Evolutionary conservation across 2,797 vertebrate species (phyloP).

Genomic region (Liasis olivaceus): DNA sequence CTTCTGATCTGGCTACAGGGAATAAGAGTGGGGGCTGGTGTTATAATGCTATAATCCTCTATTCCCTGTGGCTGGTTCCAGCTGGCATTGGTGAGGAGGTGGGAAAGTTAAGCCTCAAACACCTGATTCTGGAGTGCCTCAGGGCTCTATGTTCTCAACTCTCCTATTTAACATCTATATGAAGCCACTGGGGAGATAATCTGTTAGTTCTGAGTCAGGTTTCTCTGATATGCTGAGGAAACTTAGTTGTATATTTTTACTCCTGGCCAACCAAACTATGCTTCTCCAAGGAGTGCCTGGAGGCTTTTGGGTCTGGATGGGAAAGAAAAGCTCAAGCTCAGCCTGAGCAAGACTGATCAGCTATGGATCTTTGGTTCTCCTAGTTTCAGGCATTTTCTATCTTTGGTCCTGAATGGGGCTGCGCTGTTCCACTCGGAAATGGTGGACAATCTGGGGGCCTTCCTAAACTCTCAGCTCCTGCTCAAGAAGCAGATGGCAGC

Average conservation of each 20-base stretch:
- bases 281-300: not conserved
- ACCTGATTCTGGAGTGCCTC: not conserved
- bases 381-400: not conserved
- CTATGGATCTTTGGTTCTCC: not conserved
- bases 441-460: not conserved
- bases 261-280: not conserved
- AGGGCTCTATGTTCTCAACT: not conserved
- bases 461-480: not conserved
- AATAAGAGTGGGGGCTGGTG: not conserved
- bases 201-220: not conserved
- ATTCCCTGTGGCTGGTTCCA: not conserved
- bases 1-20: not conserved
- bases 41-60: not conserved
- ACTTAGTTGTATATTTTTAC: not conserved
- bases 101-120: not conserved
- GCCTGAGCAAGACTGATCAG: not conserved
- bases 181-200: not conserved
- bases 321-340: not conserved
- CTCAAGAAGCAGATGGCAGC: not conserved
- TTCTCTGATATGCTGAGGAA: not conserved
- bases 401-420: not conserved
- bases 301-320: not conserved
- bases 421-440: not conserved
- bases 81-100: not conserved
- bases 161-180: not conserved